Evolutionary conservation across 2,888 invertebrate genomes (phyloP), one percentile per base, ranked within the genome.

Genomic region (Ectropis crepuscularia): DNA sequence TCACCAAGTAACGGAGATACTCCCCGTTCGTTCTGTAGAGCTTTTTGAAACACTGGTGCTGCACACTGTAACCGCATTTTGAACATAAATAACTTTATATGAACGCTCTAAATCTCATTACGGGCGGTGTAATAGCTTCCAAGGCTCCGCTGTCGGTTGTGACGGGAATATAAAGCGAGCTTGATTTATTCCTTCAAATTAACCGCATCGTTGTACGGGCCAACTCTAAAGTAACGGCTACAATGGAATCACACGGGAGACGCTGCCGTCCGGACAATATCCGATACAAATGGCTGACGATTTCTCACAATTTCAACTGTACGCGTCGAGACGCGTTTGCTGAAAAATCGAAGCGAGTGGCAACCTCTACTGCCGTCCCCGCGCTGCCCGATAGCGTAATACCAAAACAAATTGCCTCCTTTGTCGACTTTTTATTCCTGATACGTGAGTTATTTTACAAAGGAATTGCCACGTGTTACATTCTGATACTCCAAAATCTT

Each of bases 71-170:
- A 77, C 81, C 83, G 81, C 83, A 82, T 82, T 82, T 80, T 79
- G 77, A 80, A 83, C 87, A 89, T 89, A 89, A 90, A 89, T 90
- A 90, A 90, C 89, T 86, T 89, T 87, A 87, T 89, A 90, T 90
- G 87, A 90, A 83, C 87, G 87, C 86, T 90, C 86, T 89, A 89
- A 89, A 91, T 90, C 88, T 90, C 88, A 90, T 91, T 89, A 89
- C 83, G 83, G 85, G 84, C 82, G 82, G 85, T 86, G 84, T 89
- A 87, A 89, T 90, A 89, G 89, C 88, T 89, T 86, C 85, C 83
- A 86, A 86, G 88, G 84, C 86, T 85, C 86, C 83, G 76, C 80
- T 85, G 85, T 86, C 88, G 82, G 83, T 82, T 89, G 85, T 88
- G 88, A 87, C 86, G 86, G 83, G 88, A 91, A 89, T 90, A 88